phyloP scores from a whole-genome alignment of 1,140 invertebrate species.

The Scaptomyza pallida region DNA sequence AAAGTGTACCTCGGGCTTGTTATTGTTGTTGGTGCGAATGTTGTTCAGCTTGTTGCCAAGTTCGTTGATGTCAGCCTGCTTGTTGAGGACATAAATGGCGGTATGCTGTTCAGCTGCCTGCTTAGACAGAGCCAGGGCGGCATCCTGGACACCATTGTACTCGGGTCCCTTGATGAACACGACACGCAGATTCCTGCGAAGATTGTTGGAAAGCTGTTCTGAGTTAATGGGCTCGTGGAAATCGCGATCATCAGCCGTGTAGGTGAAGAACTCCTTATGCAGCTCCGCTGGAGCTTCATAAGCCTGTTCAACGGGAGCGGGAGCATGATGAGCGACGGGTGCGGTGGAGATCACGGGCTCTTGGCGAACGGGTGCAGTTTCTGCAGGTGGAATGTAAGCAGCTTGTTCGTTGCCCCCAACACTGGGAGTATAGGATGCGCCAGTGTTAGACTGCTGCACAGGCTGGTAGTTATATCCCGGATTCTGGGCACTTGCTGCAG shows the following conservation, averaged over 20 bases:
- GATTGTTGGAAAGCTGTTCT: constrained; percentile 51
- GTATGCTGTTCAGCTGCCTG: constrained; percentile 74
- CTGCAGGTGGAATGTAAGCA: constrained; percentile 13
- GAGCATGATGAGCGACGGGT: background rate
- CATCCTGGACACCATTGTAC: constrained; percentile 70
- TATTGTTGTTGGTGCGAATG: constrained; percentile 62
- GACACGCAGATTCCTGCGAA: constrained; percentile 69
- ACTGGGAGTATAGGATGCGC: constrained; percentile 35
- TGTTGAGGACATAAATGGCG: constrained; percentile 79
- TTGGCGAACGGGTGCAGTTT: constrained; percentile 1
- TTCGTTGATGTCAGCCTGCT: constrained; percentile 75
- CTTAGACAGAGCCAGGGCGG: constrained; percentile 68
- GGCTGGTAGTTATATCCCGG: constrained; percentile 70
- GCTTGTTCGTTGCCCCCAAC: constrained; percentile 27
- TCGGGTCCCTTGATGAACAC: constrained; percentile 80
- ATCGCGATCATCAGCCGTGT: constrained; percentile 66
- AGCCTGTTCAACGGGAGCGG: background rate
- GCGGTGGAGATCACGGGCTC: constrained; percentile 13
- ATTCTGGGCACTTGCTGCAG: constrained; percentile 42
- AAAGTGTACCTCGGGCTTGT: constrained; percentile 79
- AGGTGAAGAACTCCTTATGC: constrained; percentile 77
- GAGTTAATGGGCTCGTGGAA: constrained; percentile 61
- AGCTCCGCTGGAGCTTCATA: constrained; percentile 59
- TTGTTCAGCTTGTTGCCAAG: constrained; percentile 67
- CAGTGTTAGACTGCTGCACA: constrained; percentile 24